Evolutionary conservation across 2,888 invertebrate genomes (phyloP).

Genomic region (Artemia sinica): DNA sequence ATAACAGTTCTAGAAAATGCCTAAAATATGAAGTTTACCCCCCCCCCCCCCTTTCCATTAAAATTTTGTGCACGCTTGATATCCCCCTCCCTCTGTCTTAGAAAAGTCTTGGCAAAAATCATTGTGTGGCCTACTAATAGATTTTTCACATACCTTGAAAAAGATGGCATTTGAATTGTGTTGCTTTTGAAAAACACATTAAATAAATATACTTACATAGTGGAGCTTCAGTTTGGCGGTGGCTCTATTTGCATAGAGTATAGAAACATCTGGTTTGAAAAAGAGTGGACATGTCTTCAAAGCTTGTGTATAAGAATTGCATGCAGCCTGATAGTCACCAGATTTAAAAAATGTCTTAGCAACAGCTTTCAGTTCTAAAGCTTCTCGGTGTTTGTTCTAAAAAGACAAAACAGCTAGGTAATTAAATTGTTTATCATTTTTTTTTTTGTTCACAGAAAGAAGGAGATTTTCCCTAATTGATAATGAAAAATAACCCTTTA

Average conservation of each 20-base stretch:
- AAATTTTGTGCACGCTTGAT: no score
- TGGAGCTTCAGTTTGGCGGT: slow-evolving; percentile 54
- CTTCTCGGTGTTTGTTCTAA: slow-evolving; percentile 36
- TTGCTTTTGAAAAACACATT: neutral
- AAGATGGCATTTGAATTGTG: neutral
- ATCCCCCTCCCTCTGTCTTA: no score
- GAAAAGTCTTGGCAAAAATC: no score
- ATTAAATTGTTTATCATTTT: no score
- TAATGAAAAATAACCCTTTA: no score
- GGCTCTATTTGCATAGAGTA: slow-evolving; percentile 70
- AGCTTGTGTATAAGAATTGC: slow-evolving; percentile 55
- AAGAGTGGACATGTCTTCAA: slow-evolving; percentile 55
- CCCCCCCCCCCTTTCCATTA: no score
- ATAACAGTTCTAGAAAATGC: no score
- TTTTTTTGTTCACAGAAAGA: no score
- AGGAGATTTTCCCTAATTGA: no score
- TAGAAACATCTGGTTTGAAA: slow-evolving; percentile 50
- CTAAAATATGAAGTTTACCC: no score
- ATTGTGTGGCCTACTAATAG: no score
- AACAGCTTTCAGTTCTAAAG: slow-evolving; percentile 47
- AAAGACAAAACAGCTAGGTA: slow-evolving; percentile 26
- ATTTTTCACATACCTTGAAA: neutral
- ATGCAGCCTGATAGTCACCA: slow-evolving; percentile 47
- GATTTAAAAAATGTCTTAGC: slow-evolving; percentile 60
- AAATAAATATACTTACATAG: slow-evolving; percentile 27